Evolutionary conservation across 2,113 vertebrate genomes (phyloP).

Genomic region (Misgurnus anguillicaudatus): DNA sequence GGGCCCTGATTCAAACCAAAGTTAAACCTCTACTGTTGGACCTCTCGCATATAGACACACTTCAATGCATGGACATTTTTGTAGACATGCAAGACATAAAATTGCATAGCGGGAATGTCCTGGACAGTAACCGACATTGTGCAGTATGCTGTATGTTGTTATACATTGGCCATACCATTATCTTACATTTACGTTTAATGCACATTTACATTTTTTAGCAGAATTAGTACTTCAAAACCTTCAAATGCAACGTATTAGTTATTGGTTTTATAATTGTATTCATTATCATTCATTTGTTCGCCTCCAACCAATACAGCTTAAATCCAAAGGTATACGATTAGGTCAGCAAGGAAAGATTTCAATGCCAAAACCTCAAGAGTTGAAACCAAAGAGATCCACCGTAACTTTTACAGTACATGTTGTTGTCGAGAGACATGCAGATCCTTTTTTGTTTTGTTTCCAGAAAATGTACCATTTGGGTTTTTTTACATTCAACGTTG

Average conservation of each 20-base stretch:
- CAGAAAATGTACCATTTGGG: conserved; percentile 55
- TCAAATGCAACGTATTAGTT: background rate
- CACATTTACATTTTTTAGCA: no score
- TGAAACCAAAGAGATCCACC: conserved; percentile 81
- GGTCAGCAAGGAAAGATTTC: conserved; percentile 74
- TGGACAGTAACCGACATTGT: background rate
- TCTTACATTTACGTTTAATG: background rate
- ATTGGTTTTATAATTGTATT: background rate
- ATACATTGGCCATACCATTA: background rate
- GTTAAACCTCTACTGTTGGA: conserved; percentile 62
- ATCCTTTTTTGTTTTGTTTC: conserved; percentile 56
- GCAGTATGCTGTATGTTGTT: conserved; percentile 46
- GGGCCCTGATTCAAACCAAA: conserved; percentile 74
- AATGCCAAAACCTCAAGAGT: conserved; percentile 76
- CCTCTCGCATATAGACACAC: conserved; percentile 42
- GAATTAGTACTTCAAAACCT: background rate
- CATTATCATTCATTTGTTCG: conserved; percentile 55
- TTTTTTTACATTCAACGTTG: conserved; percentile 44
- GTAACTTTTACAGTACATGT: conserved; percentile 51
- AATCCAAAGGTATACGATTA: conserved; percentile 78
- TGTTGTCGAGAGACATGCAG: conserved; percentile 55
- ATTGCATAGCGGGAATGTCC: conserved; percentile 44
- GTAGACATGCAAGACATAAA: conserved; percentile 48
- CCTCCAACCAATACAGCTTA: conserved; percentile 78
- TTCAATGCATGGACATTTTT: conserved; percentile 55